Evolutionary conservation across 2,797 vertebrate genomes (phyloP).

Genomic region (Lagorchestes hirsutus): DNA sequence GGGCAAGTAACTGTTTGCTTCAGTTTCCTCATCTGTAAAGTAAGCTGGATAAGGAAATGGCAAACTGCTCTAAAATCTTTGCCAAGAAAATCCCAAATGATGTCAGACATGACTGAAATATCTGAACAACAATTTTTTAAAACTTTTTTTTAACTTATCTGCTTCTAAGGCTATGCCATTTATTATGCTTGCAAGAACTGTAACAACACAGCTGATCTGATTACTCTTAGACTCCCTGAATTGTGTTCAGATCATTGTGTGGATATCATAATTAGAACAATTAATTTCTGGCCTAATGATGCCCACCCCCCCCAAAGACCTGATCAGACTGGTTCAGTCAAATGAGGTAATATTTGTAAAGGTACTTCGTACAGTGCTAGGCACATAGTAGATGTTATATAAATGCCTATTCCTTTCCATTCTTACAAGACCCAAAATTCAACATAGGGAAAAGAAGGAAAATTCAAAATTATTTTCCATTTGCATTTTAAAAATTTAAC

Average conservation of each 20-base stretch:
- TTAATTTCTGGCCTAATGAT: not conserved
- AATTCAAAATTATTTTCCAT: not conserved
- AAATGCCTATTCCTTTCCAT: not conserved
- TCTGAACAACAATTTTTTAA: not conserved
- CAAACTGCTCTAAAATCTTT: not conserved
- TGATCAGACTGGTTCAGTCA: not conserved
- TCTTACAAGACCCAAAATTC: not conserved
- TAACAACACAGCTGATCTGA: not conserved
- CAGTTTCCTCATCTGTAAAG: not conserved
- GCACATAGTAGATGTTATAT: not conserved
- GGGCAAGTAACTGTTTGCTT: not conserved
- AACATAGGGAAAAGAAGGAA: not conserved
- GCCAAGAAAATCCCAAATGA: not conserved
- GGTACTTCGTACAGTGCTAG: not conserved
- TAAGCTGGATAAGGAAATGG: not conserved
- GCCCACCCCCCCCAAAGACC: not conserved
- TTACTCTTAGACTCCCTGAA: conserved; percentile 20
- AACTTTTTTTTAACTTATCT: conserved; percentile 12
- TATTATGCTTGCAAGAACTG: not conserved
- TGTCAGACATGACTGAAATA: not conserved
- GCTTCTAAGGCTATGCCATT: not conserved
- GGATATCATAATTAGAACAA: conserved; percentile 10
- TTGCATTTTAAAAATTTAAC: conserved; percentile 43
- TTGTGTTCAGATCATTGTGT: not conserved
- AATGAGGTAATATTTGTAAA: not conserved